Conservation (phyloP, 2,888 invertebrate genomes). For the Chaetogeoica ovagalla region DNA sequence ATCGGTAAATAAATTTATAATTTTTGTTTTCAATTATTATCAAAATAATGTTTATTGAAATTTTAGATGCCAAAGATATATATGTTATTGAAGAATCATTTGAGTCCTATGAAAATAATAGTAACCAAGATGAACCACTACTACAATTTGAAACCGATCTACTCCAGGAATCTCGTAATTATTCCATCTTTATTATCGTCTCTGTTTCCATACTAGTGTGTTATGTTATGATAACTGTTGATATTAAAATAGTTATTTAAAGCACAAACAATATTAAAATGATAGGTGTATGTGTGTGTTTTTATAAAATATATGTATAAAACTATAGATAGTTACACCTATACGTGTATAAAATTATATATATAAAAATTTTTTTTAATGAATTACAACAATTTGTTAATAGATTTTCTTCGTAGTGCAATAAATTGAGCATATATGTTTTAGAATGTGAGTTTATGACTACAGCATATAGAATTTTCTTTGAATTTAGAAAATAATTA, state of each 20-base stretch:
- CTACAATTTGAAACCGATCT: neutral
- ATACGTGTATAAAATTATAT: no score
- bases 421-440: no score
- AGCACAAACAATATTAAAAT: neutral
- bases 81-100: constrained; percentile 30
- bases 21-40: neutral
- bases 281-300: neutral
- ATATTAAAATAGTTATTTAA: no score
- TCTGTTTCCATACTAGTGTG: neutral
- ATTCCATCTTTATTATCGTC: neutral
- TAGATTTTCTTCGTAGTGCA: no score
- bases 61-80: constrained; percentile 34
- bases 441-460: no score
- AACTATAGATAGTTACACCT: neutral
- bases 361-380: no score
- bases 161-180: constrained; percentile 34
- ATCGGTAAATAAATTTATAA: neutral
- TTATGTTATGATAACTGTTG: neutral
- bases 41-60: neutral
- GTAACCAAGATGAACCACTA: neutral
- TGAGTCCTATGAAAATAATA: neutral
- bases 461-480: no score
- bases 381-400: no score
- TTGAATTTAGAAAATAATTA: no score
- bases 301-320: neutral